Evolutionary conservation across 2,797 vertebrate genomes (phyloP), one percentile per base, ranked within the genome.

Genomic region (Periophthalmus magnuspinnatus): DNA sequence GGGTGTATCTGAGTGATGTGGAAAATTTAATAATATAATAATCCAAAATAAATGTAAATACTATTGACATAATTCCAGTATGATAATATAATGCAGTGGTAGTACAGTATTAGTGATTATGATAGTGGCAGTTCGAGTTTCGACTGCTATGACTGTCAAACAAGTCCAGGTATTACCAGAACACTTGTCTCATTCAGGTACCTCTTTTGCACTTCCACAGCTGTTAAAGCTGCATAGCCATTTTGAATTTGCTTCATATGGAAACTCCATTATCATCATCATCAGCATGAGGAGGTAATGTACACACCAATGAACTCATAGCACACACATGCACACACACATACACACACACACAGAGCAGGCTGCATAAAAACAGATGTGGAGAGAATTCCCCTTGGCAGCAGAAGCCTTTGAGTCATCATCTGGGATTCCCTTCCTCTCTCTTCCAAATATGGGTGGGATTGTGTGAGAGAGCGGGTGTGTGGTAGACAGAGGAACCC

Each of bases 351-450:
- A 64, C 50, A 67, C 52, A 66, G 22, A 22, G 22, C 56, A 55
- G 62, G 57, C 33, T 47, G 75, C 70, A 78, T 73, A 77, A 67
- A 88, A 87, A 85, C 88, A 91, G 88, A 91, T 92, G 90, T 90
- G 88, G 82, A 82, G 86, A 88, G 88, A 90, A 87, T 88, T 89
- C 89, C 90, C 88, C 81, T 82, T 87, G 88, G 91, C 92, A 84
- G 84, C 88, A 84, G 77, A 79, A 86, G 81, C 77, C 75, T 88
- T 88, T 92, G 90, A 91, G 90, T 92, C 91, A 92, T 89, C 89
- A 89, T 91, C 84, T 85, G 92, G 92, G 92, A 93, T 93, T 93
- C 92, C 92, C 92, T 93, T 93, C 90, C 91, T 91, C 87, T 90
- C 84, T 74, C 88, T 91, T 93, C 92, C 92, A 93, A 93, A 93